These are phyloP conservation scores for Drosophila helvetica DNA, from an alignment of 2,888 invertebrate genomes.

Conservation along the genomic window DNA sequence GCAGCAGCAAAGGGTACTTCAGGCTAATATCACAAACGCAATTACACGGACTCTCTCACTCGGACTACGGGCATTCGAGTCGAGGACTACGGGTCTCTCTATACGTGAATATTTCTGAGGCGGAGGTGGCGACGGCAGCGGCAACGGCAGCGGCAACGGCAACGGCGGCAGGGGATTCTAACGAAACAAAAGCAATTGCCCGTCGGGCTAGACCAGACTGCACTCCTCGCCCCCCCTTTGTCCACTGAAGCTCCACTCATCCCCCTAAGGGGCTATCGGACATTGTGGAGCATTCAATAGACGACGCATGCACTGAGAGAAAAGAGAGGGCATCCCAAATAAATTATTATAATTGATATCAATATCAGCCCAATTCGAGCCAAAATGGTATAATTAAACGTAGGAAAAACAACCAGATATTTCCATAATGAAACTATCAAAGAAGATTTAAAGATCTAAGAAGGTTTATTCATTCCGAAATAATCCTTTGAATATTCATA, in stretches of 20 bases:
- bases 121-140: not conserved
- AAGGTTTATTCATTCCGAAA: too few relatives aligned
- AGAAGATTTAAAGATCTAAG: too few relatives aligned
- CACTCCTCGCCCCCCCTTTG: constrained; percentile 1
- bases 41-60: constrained; percentile 65
- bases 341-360: constrained; percentile 23
- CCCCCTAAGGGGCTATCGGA: constrained; percentile 55
- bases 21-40: constrained; percentile 79
- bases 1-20: constrained; percentile 59
- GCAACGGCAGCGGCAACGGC: too few relatives aligned
- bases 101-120: not conserved
- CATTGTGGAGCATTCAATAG: constrained; percentile 68
- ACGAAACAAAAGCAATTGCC: constrained; percentile 71
- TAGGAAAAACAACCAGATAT: too few relatives aligned
- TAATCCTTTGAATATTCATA: too few relatives aligned
- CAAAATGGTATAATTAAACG: not conserved
- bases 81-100: not conserved
- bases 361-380: not conserved
- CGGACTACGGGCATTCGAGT: constrained; percentile 17
- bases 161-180: constrained; percentile 36
- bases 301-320: constrained; percentile 31
- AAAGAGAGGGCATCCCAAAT: constrained; percentile 57
- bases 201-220: constrained; percentile 45
- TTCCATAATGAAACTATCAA: too few relatives aligned
- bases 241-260: not conserved